Evolutionary conservation across 1,140 invertebrate genomes (phyloP).

Genomic region (Trachymyrmex septentrionalis): DNA sequence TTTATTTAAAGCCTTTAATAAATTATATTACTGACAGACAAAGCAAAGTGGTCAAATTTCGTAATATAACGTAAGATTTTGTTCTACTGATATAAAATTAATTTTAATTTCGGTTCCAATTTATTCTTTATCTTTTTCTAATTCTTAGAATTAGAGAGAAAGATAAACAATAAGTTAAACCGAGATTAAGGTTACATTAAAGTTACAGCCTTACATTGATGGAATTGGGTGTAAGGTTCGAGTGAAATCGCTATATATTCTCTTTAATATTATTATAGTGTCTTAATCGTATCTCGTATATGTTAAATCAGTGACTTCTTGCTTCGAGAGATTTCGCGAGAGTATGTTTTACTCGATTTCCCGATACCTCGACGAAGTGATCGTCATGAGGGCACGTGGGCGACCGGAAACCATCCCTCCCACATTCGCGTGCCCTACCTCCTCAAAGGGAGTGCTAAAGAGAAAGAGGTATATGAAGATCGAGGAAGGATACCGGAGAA

Average conservation of each 20-base stretch:
- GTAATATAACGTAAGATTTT: not conserved
- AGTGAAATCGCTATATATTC: not conserved
- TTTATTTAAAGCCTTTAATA: not conserved
- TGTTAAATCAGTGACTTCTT: constrained; percentile 18
- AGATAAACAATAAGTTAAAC: too few species aligned
- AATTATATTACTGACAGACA: not conserved
- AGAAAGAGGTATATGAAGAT: constrained; percentile 58
- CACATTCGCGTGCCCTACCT: constrained; percentile 81
- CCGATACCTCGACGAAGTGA: constrained; percentile 79
- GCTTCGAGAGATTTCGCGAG: constrained; percentile 65
- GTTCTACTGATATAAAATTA: too few species aligned
- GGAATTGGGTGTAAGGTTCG: not conserved
- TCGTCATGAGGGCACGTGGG: constrained; percentile 79
- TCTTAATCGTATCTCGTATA: not conserved
- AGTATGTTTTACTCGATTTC: constrained; percentile 73
- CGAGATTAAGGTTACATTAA: too few species aligned
- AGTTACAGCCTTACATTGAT: too few species aligned
- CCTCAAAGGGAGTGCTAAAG: constrained; percentile 71
- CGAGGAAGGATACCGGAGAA: not conserved
- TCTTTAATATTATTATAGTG: not conserved
- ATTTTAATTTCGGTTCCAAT: too few species aligned
- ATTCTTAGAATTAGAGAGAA: too few species aligned
- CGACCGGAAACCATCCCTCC: constrained; percentile 84
- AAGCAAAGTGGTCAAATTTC: not conserved
- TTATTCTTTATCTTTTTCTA: too few species aligned